A percentile compares a stretch with the other conserved stretches of the same genome.
Conservation (phyloP, 2,797 vertebrate species). For the Pipistrellus kuhlii region DNA sequence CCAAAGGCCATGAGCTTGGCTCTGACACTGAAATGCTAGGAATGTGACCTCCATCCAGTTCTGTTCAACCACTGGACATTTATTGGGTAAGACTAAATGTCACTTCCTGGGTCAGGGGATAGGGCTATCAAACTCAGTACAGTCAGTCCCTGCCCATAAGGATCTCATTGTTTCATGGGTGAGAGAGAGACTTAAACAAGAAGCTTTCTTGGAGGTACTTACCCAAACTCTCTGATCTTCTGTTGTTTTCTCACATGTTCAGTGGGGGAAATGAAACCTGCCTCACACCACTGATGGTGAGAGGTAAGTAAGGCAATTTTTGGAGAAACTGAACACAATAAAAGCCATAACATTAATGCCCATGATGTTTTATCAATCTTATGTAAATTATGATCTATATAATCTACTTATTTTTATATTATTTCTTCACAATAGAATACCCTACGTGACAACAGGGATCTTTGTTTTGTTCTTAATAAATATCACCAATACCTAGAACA, state of each 20-base stretch:
- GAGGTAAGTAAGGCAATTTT: neutral
- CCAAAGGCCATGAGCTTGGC: neutral
- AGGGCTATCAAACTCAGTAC: neutral
- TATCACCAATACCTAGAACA: neutral
- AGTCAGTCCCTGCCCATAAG: neutral
- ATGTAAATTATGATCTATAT: neutral
- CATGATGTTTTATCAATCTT: conserved; percentile 6
- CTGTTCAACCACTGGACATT: neutral
- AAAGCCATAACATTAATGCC: neutral
- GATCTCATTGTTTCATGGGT: neutral
- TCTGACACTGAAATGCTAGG: conserved; percentile 7
- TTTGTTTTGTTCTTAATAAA: neutral
- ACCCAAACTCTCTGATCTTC: neutral
- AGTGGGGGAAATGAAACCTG: neutral
- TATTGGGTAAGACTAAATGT: neutral
- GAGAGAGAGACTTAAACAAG: neutral
- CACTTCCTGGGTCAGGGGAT: neutral
- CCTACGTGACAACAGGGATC: neutral
- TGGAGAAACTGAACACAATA: neutral
- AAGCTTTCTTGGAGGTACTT: neutral
- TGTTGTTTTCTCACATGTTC: neutral
- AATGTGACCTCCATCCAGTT: neutral
- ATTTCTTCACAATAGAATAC: neutral
- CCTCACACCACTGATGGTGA: neutral
- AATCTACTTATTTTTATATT: neutral